Evolutionary conservation across 2,797 vertebrate species (phyloP).

Genomic region (Lerista edwardsae): DNA sequence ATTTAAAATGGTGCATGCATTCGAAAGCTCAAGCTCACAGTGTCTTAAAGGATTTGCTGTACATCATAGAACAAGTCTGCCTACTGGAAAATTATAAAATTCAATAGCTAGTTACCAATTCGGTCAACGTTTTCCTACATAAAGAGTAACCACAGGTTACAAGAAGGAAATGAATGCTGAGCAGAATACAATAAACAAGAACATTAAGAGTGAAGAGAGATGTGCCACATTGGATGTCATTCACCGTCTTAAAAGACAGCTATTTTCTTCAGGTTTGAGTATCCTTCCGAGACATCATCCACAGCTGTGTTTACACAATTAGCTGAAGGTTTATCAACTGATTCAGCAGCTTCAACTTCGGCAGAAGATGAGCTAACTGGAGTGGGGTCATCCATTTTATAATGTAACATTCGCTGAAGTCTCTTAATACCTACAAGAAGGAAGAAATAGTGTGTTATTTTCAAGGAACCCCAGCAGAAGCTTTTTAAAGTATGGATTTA

Average conservation of each 20-base stretch:
- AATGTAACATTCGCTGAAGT: slow-evolving; percentile 24
- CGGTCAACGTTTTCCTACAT: slow-evolving; percentile 3
- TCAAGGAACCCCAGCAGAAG: neutral
- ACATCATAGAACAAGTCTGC: neutral
- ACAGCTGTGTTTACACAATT: neutral
- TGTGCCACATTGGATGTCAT: neutral
- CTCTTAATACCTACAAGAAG: slow-evolving; percentile 45
- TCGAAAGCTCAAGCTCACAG: neutral
- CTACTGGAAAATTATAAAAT: neutral
- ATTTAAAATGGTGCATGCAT: neutral
- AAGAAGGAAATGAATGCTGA: neutral
- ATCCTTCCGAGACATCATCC: slow-evolving; percentile 26
- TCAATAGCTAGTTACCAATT: neutral
- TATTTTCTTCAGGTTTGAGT: slow-evolving; percentile 35
- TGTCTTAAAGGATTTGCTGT: slow-evolving; percentile 11
- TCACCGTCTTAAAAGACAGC: slow-evolving; percentile 27
- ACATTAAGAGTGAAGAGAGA: neutral
- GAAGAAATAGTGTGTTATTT: neutral
- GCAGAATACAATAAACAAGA: neutral
- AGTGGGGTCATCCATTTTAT: neutral
- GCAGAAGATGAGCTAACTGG: neutral
- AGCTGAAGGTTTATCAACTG: slow-evolving; percentile 10
- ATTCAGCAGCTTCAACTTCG: slow-evolving; percentile 9
- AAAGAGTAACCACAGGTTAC: slow-evolving; percentile 23
- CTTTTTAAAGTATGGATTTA: neutral